phyloP scores from a whole-genome alignment of 2,113 vertebrate species.

The Heterochromis multidens region DNA sequence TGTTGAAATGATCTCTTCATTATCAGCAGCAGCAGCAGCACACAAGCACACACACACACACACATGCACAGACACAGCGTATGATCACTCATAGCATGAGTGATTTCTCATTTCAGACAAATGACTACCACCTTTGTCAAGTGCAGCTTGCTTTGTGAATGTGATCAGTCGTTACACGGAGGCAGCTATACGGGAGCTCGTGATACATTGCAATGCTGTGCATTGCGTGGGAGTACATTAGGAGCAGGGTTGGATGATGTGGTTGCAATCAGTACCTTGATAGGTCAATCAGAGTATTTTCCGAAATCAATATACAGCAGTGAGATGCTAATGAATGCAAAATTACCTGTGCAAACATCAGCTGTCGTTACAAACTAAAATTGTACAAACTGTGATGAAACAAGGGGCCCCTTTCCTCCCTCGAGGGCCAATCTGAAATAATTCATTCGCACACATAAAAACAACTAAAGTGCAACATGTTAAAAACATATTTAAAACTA shows the following conservation, averaged over 20 bases:
- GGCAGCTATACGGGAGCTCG: not conserved
- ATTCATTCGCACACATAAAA: not conserved
- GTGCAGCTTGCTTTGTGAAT: conserved; percentile 30
- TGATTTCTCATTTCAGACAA: conserved; percentile 62
- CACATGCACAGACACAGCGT: not conserved
- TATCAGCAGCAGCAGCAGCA: conserved; percentile 11
- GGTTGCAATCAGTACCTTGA: not conserved
- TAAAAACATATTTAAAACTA: not conserved
- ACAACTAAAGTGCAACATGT: not conserved
- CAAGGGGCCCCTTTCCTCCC: not conserved
- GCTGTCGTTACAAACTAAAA: not conserved
- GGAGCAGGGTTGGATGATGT: not conserved
- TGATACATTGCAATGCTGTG: not conserved
- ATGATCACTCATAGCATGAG: conserved; percentile 48
- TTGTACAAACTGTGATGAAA: not conserved
- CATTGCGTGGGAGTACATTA: not conserved
- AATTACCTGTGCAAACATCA: not conserved
- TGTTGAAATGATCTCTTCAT: conserved; percentile 52
- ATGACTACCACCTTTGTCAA: conserved; percentile 51
- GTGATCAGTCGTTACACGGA: conserved; percentile 4
- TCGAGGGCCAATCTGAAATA: not conserved
- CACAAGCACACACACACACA: not conserved
- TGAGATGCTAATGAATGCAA: not conserved
- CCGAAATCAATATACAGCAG: not conserved
- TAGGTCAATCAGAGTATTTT: not conserved